Evolutionary conservation across 2,797 vertebrate genomes (phyloP), one percentile per base, ranked within the genome.

Genomic region (Trachurus trachurus): DNA sequence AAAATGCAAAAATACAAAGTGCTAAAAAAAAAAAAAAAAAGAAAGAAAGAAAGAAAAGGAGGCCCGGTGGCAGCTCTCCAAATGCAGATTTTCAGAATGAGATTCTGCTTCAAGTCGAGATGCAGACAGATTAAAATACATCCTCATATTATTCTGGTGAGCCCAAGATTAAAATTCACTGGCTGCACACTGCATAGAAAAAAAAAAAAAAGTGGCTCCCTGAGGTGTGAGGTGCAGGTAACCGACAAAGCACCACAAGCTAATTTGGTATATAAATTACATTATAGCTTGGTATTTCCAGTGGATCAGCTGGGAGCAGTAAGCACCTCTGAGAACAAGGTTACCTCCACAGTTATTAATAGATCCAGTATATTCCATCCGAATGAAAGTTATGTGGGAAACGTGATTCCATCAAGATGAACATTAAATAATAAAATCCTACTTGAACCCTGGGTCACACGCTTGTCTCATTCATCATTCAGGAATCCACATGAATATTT

Each of bases 381-480:
- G 56, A 69, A 72, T 37, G 49, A 79, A 71, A 66, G 21, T 64
- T 42, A 64, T 54, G 53, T 50, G 17, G 31, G 31, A 26, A 72
- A 75, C 58, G 39, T 44, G 17, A 1, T 68, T 63, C 31, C 17
- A 64, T 16, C 12, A 22, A 15, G 50, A 63, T 57, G 6, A 76
- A 42, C 60, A 75, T 76, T 9, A 77, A 80, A 71, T 59, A 79
- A 71, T 72, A 64, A 75, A 81, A 72, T 5, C 40, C 39, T 66
- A 58, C 42, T 76, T 81, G 40, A 83, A 80, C 69, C 62, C 26
- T 26, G 21, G 65, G 47, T 77, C 26, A 26, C 58, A 65, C 1
- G 56, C 34, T 61, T 56, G 72, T 75, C 60, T 78, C 62, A 65
- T 71, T 76, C n/a, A 63, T 11, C 21, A 58, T 52, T 34, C 57